These are phyloP conservation scores for Baronia brevicornis DNA, from an alignment of 2,888 invertebrate genomes.

Conservation along the genomic window DNA sequence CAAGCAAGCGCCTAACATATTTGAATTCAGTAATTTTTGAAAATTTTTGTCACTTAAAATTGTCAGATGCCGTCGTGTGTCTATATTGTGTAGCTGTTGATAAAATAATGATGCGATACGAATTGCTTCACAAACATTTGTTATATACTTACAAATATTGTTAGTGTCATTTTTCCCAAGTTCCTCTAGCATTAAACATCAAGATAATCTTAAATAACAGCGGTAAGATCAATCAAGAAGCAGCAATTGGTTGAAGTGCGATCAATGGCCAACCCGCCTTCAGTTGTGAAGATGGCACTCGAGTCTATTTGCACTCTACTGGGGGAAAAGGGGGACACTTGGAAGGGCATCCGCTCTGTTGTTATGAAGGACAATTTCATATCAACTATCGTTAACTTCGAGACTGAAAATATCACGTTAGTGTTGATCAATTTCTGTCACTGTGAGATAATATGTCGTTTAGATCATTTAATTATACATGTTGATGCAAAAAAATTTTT, in stretches of 20 bases:
- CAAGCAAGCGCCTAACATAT: too few relatives aligned
- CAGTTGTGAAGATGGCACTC: slow-evolving; percentile 92
- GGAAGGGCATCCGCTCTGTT: slow-evolving; percentile 93
- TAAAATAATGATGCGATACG: too few relatives aligned
- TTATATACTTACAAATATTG: too few relatives aligned
- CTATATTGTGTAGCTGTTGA: too few relatives aligned
- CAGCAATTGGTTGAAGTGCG: slow-evolving; percentile 96
- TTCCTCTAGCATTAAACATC: slow-evolving; percentile 36
- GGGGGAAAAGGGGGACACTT: slow-evolving; percentile 92
- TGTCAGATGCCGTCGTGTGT: too few relatives aligned
- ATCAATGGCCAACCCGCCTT: slow-evolving; percentile 96
- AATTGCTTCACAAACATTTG: too few relatives aligned
- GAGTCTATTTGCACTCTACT: slow-evolving; percentile 96
- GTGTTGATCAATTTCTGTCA: slow-evolving; percentile 45
- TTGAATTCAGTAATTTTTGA: too few relatives aligned
- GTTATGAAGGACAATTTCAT: slow-evolving; percentile 98
- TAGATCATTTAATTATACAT: too few relatives aligned
- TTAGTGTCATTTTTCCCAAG: too few relatives aligned
- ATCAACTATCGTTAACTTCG: slow-evolving; percentile 94
- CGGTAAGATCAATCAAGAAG: slow-evolving; percentile 97
- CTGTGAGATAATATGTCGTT: slow-evolving; percentile 26
- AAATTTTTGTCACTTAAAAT: too few relatives aligned
- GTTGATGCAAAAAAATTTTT: too few relatives aligned
- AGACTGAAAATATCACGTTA: slow-evolving; percentile 94
- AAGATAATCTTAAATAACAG: slow-evolving; percentile 61